A percentile compares a stretch with the other conserved stretches of the same genome.
Conservation (phyloP, 2,113 vertebrate genomes). For the Zootoca vivipara region DNA sequence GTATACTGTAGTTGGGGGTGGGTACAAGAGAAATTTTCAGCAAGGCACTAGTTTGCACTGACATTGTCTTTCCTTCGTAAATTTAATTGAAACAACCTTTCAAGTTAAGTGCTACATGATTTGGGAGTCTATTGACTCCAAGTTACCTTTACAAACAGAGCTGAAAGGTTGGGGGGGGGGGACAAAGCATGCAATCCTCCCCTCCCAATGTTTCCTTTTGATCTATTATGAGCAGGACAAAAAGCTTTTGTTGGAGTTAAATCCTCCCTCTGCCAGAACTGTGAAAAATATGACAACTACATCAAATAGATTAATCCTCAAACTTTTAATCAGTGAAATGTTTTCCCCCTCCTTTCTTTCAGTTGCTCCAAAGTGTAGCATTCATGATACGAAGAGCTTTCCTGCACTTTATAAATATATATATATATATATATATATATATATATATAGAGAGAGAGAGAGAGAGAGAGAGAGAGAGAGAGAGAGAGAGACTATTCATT, state of each 20-base stretch:
- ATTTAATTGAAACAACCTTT: slow-evolving; percentile 29
- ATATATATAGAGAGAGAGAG: no score
- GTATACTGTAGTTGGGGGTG: no score
- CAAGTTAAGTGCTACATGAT: not conserved
- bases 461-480: not conserved
- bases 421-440: not conserved
- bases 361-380: slow-evolving; percentile 24
- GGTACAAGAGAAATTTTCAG: no score
- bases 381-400: slow-evolving; percentile 31
- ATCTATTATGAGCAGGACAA: slow-evolving; percentile 49
- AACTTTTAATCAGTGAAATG: slow-evolving; percentile 57
- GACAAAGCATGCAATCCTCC: slow-evolving; percentile 10
- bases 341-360: slow-evolving; percentile 36
- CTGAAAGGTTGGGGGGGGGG: not conserved
- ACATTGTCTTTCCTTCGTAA: not conserved
- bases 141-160: not conserved
- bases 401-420: not conserved
- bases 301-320: slow-evolving; percentile 46
- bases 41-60: no score
- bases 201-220: slow-evolving; percentile 35
- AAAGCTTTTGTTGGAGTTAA: slow-evolving; percentile 20
- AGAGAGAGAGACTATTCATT: slow-evolving; percentile 35
- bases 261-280: slow-evolving; percentile 29
- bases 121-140: slow-evolving; percentile 34
- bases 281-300: slow-evolving; percentile 35